Conservation (phyloP, 2,797 vertebrate genomes). For the Scyliorhinus canicula region DNA sequence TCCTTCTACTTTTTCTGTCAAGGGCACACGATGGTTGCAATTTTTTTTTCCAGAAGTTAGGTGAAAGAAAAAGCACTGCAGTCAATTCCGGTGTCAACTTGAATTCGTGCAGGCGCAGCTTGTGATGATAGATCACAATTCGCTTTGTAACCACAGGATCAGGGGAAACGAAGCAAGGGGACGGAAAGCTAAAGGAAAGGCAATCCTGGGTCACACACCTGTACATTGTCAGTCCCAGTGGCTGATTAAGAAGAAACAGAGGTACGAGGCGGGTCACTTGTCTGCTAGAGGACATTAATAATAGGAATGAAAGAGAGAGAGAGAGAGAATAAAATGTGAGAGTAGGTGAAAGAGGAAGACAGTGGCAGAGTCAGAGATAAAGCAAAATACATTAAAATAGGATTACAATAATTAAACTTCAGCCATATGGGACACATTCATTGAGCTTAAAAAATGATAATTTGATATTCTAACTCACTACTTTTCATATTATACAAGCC, state of each 20-base stretch:
- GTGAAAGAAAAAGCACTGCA: background rate
- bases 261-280: too few relatives aligned
- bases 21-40: background rate
- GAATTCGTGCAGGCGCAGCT: background rate
- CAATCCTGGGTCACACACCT: background rate
- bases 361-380: background rate
- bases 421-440: background rate
- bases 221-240: background rate
- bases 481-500: constrained; percentile 12
- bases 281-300: background rate
- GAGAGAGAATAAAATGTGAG: background rate
- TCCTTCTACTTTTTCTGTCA: background rate
- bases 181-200: background rate
- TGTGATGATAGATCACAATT: background rate
- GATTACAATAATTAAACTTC: constrained; percentile 13
- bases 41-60: background rate
- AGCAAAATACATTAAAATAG: background rate
- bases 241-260: background rate
- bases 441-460: background rate
- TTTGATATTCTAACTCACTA: background rate
- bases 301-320: background rate
- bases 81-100: background rate
- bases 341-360: background rate
- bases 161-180: background rate
- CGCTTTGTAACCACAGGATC: background rate